These are phyloP conservation scores for Drosophila parthenogenetica DNA, from an alignment of 2,888 invertebrate genomes.

Conservation along the genomic window DNA sequence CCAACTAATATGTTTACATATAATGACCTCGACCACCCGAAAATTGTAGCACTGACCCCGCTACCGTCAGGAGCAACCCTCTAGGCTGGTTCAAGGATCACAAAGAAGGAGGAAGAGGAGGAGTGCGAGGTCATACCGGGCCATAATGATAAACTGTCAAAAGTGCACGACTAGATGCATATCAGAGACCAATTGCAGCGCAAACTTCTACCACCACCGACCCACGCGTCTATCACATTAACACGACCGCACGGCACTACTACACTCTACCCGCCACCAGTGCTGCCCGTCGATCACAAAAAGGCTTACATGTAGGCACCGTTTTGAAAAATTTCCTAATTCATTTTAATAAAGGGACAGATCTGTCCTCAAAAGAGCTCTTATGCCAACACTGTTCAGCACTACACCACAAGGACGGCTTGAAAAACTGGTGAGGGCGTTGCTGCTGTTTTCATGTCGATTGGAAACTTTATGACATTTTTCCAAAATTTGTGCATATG, in stretches of 20 bases:
- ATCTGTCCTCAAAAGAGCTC: background rate
- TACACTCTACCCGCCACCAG: too few species aligned
- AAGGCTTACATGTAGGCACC: too few species aligned
- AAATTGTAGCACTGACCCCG: slow-evolving; percentile 7
- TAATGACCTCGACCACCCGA: slow-evolving; percentile 52
- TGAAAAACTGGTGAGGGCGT: slow-evolving; percentile 1
- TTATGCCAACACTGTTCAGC: too few species aligned
- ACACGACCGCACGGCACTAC: slow-evolving; percentile 27
- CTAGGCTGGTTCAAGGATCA: slow-evolving; percentile 28
- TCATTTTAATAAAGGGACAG: too few species aligned
- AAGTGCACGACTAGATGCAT: slow-evolving; percentile 56
- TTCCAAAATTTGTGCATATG: slow-evolving; percentile 33
- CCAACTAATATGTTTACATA: slow-evolving; percentile 48
- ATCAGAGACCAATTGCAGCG: slow-evolving; percentile 44
- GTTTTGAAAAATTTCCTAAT: too few species aligned
- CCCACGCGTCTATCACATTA: slow-evolving; percentile 73
- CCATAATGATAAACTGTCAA: slow-evolving; percentile 69
- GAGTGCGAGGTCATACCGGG: slow-evolving; percentile 6
- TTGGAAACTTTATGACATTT: slow-evolving; percentile 65
- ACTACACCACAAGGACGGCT: background rate
- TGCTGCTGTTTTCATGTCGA: slow-evolving; percentile 57
- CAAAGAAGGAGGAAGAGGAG: background rate
- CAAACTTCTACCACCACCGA: slow-evolving; percentile 39
- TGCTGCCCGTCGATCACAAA: too few species aligned
- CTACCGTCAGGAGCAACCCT: slow-evolving; percentile 17